phyloP scores from a whole-genome alignment of 2,888 invertebrate genomes.

The Neocrepidodera transversa region DNA sequence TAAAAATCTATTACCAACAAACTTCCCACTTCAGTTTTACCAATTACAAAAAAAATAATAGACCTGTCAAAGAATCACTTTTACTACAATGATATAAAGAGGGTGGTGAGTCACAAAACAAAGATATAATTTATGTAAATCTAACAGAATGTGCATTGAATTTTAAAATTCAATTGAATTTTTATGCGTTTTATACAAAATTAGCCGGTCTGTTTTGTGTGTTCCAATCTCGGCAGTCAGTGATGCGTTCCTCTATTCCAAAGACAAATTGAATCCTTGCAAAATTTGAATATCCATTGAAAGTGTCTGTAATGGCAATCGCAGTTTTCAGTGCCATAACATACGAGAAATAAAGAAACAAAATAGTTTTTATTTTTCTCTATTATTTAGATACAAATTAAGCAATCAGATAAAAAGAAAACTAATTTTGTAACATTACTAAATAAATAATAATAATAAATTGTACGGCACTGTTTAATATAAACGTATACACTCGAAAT shows the following conservation, averaged over 20 bases:
- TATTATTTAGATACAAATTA: too few species aligned
- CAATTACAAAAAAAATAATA: neutral
- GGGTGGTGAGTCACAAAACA: neutral
- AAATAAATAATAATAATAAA: too few species aligned
- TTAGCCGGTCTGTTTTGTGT: constrained; percentile 45
- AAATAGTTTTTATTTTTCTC: too few species aligned
- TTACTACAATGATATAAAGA: neutral
- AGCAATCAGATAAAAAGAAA: too few species aligned
- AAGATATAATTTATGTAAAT: constrained; percentile 42
- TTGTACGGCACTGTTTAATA: too few species aligned
- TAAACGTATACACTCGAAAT: too few species aligned
- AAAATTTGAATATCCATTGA: constrained; percentile 31
- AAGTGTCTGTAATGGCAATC: constrained; percentile 17
- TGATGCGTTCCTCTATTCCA: constrained; percentile 24
- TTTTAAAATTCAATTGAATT: constrained; percentile 51
- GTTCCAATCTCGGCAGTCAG: constrained; percentile 35
- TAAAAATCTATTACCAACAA: too few species aligned
- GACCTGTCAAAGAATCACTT: neutral
- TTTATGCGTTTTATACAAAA: constrained; percentile 48
- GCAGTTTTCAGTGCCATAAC: neutral
- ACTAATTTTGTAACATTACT: too few species aligned
- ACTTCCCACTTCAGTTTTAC: neutral
- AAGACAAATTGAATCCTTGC: constrained; percentile 47
- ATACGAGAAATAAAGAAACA: neutral
- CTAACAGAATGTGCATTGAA: constrained; percentile 46